Evolutionary conservation across 2,888 invertebrate species (phyloP).

Genomic region (Polydrusus cervinus): DNA sequence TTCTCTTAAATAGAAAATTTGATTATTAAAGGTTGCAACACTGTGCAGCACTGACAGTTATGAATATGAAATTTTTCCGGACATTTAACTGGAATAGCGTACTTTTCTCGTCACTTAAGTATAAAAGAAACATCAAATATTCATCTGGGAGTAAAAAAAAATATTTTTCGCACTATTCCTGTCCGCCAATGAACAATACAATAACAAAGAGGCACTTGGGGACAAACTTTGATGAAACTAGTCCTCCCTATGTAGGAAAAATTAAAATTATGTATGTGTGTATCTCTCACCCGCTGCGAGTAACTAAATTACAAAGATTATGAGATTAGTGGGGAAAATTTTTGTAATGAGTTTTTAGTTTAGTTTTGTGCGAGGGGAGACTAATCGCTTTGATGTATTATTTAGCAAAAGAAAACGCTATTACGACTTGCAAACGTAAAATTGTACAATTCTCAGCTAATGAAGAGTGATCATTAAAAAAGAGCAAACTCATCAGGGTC

Average conservation of each 20-base stretch:
- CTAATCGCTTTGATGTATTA: constrained; percentile 38
- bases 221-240: constrained; percentile 35
- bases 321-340: constrained; percentile 36
- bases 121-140: too few species aligned
- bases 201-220: constrained; percentile 37
- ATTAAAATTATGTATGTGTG: constrained; percentile 51
- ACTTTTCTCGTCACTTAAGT: too few species aligned
- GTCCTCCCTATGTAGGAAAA: constrained; percentile 42
- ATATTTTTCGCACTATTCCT: too few species aligned
- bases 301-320: constrained; percentile 51
- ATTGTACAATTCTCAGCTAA: background rate
- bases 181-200: constrained; percentile 27
- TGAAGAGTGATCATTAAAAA: background rate
- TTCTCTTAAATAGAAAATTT: too few species aligned
- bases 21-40: too few species aligned
- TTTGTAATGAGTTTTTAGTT: constrained; percentile 52
- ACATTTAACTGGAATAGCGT: too few species aligned
- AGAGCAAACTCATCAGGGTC: background rate
- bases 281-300: constrained; percentile 38
- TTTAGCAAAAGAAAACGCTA: constrained; percentile 26
- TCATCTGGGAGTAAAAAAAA: too few species aligned
- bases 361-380: constrained; percentile 35
- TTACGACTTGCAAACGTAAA: constrained; percentile 14
- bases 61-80: too few species aligned
- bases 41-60: too few species aligned